Percentiles rank a stretch among this genome's conserved stretches.
phyloP scores from a whole-genome alignment of 2,113 vertebrate genomes.

The Takifugu bimaculatus region DNA sequence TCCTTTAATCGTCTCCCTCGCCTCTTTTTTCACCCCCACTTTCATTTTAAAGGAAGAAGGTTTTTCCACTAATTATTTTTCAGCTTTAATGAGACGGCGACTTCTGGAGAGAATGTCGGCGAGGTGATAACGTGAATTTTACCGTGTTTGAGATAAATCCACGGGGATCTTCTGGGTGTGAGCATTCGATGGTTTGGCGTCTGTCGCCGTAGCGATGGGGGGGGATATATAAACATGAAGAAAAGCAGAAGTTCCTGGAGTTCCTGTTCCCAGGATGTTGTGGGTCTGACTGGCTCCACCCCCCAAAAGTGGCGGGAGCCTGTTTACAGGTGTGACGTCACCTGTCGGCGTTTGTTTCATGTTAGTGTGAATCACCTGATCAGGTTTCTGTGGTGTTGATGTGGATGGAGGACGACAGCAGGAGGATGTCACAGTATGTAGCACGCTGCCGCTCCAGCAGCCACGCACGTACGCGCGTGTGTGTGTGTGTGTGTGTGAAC shows the following conservation, averaged over 20 bases:
- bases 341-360: not conserved
- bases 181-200: not conserved
- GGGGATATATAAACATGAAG: constrained; percentile 26
- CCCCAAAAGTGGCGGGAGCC: no score
- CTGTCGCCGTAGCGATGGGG: not conserved
- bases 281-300: no score
- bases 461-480: not conserved
- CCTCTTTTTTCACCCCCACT: constrained; percentile 6
- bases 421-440: not conserved
- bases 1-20: constrained; percentile 60
- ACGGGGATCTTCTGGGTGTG: no score
- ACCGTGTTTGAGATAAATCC: no score
- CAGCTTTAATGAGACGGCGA: constrained; percentile 62
- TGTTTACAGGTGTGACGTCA: no score
- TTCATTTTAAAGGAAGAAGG: constrained; percentile 31
- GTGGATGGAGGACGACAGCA: not conserved
- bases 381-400: not conserved
- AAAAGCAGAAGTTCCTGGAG: constrained; percentile 3
- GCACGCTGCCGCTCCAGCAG: constrained; percentile 28
- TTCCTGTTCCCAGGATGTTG: no score
- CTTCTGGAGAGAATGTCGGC: constrained; percentile 17
- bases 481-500: constrained; percentile 24
- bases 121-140: not conserved
- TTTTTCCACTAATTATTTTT: constrained; percentile 72
- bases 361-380: constrained; percentile 1